phyloP scores from a whole-genome alignment of 2,888 invertebrate genomes.

The Nebria brevicollis region DNA sequence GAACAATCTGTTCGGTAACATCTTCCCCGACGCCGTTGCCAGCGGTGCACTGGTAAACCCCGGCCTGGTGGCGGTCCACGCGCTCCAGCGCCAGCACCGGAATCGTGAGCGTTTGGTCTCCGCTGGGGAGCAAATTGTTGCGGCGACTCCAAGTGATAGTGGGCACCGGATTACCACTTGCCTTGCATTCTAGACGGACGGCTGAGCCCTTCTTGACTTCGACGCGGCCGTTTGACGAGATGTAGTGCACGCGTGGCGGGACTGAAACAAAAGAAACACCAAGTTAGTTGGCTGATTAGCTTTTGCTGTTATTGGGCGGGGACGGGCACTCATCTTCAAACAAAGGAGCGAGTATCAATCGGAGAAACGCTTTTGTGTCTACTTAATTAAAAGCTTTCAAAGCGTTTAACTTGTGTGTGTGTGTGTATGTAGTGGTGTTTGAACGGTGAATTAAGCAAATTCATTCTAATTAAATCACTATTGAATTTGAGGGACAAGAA shows the following conservation, averaged over 20 bases:
- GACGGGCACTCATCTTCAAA: no score
- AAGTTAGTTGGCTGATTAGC: no score
- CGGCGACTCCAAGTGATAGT: slow-evolving; percentile 67
- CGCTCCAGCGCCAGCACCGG: slow-evolving; percentile 69
- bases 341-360: no score
- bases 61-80: slow-evolving; percentile 72
- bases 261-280: slow-evolving; percentile 62
- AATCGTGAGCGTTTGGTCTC: slow-evolving; percentile 71
- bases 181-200: slow-evolving; percentile 65
- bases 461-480: no score
- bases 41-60: slow-evolving; percentile 72
- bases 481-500: no score
- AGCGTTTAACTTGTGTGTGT: no score
- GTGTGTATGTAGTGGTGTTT: no score
- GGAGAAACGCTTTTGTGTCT: no score
- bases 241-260: slow-evolving; percentile 72
- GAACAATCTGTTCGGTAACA: slow-evolving; percentile 69
- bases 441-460: no score
- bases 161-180: slow-evolving; percentile 66
- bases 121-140: slow-evolving; percentile 67
- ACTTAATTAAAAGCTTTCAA: no score
- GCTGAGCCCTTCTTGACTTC: slow-evolving; percentile 69
- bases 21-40: slow-evolving; percentile 72
- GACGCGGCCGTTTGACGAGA: slow-evolving; percentile 71
- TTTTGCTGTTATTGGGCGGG: no score